Base-by-base conservation (phyloP, 2,113 vertebrate genomes). In the Lutjanus erythropterus region DNA sequence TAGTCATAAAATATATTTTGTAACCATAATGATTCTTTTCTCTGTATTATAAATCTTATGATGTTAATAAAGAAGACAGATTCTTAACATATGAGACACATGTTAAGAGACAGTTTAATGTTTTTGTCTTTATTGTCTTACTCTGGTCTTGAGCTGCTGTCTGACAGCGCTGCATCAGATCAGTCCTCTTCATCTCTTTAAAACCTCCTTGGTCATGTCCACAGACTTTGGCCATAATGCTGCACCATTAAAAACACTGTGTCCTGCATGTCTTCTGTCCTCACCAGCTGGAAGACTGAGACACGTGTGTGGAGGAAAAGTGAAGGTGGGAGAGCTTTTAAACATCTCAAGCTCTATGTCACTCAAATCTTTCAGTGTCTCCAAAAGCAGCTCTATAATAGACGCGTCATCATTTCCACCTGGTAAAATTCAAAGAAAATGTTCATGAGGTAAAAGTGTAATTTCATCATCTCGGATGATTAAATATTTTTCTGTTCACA, bases 231-330 rank as follows among this genome's bases (percentile, higher is more conserved):
- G 19, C 4, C 50, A 0, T 2, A 47, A 0, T 2, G 27, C 37
- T 25, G 27, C 7, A 80, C 42, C 16, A 47, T 9, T 10, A 11
- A 14, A 33, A 47, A 71, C 72, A 68, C 83, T 10, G 11, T 39
- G 23, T 41, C 15, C 52, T 44, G 37, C 25, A 19, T 6, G 14
- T 58, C 55, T 18, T 9, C 10, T 21, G 0, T 23, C 16, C 2
- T 8, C 10, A 27, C 8, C 29, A 35, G 37, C 25, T 16, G 5
- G 23, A 9, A 33, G n/a, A 7, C 16, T 6, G 0, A 19, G 23
- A 39, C 1, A 11, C 0, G 4, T 4, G 1, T 7, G 16, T 14
- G 4, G 11, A 2, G 0, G 5, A 0, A 0, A 23, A 4, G 1
- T 7, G 6, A 0, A 7, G 2, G 8, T 25, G 2, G 19, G 56